Evolutionary conservation across 2,797 vertebrate genomes (phyloP).

Genomic region (Falco naumanni): DNA sequence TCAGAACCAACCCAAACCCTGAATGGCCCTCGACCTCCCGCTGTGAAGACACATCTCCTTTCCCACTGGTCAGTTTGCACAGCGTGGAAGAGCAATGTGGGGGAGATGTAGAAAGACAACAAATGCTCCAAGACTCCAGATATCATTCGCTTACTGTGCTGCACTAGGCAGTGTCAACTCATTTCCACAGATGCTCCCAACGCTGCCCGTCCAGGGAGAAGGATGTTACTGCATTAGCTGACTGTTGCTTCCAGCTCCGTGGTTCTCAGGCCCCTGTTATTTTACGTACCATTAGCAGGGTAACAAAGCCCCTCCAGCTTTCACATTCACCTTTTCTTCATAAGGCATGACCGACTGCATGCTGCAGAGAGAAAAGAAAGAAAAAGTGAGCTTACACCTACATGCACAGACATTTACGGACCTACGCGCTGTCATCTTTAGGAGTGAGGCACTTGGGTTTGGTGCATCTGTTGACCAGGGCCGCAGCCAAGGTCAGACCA

Average conservation of each 20-base stretch:
- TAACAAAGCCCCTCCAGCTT: neutral
- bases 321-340: neutral
- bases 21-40: rapidly evolving
- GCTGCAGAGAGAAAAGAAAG: neutral
- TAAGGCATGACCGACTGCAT: rapidly evolving
- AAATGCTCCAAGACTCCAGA: neutral
- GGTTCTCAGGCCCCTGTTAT: neutral
- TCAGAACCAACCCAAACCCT: neutral
- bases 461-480: no score
- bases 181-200: neutral
- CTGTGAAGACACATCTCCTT: rapidly evolving
- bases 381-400: neutral
- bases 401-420: neutral
- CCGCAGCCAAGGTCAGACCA: neutral
- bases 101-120: neutral
- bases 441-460: neutral
- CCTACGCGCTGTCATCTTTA: neutral
- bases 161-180: rapidly evolving
- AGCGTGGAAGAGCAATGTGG: rapidly evolving
- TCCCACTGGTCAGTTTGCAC: no score
- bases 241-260: neutral
- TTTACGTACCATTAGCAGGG: neutral
- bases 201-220: neutral
- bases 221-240: neutral
- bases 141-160: neutral